Evolutionary conservation across 2,113 vertebrate genomes (phyloP), one percentile per base, ranked within the genome.

Genomic region (Oryzias javanicus): DNA sequence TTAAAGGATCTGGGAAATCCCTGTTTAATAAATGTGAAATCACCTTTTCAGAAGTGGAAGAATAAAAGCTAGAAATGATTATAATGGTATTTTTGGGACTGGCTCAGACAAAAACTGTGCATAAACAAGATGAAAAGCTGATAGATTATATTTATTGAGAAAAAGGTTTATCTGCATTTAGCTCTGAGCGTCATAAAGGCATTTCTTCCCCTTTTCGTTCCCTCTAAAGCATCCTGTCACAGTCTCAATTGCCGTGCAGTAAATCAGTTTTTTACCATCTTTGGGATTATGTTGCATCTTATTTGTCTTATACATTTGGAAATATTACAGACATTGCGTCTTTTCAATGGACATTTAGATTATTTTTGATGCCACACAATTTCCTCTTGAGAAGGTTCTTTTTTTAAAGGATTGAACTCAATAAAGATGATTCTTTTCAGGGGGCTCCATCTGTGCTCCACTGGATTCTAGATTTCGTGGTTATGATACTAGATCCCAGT

Each of bases 121-220:
- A 64, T 42, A 51, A 77, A 60, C 42, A 58, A 72, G 78, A 77
- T 65, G 70, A 72, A 48, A 76, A 62, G 64, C 64, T 1, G 54
- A 74, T 72, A 66, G 49, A 61, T 64, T 6, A 50, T 40, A 13
- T 61, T 62, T 52, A 64, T 70, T 67, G 68, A 56, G 56, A 74
- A 70, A 86, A 80, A 59, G 35, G 47, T 57, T 68, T 72, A 79
- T 77, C 70, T 55, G 57, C 79, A 75, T 68, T 52, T 2, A 63
- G 56, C 60, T 51, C 52, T 44, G 72, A 78, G 48, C 49, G 42
- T 77, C 62, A 60, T 60, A 48, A 62, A 70, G 35, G 35, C 42
- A 22, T 56, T 49, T 50, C 41, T 13, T 15, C n/a, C 14, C 40
- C 42, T 52, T 45, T 59, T 44, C 49, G 74, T 59, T 75, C 45